Evolutionary conservation across 2,113 vertebrate genomes (phyloP), one percentile per base, ranked within the genome.

Genomic region (Panthera tigris): DNA sequence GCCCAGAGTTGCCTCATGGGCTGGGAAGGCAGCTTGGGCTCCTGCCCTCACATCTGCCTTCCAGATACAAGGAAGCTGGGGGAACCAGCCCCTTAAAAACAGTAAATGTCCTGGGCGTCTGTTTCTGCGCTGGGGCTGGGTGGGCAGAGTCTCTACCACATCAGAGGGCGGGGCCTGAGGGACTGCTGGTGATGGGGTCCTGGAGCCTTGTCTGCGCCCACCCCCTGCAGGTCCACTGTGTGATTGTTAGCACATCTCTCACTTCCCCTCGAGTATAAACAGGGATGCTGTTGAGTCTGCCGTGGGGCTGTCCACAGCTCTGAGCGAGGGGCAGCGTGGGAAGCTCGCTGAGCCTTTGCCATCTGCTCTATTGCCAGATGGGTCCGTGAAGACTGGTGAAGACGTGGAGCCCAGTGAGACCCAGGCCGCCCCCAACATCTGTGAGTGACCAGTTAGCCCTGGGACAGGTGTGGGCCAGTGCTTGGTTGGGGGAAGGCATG

Each of bases 41-140:
- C 15, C 48, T 97, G 79, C 85, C 74, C 52, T 95, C 36, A 90
- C 45, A 31, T 90, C 66, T 96, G 41, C 45, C 50, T 92, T 92
- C 57, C n/a, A 57, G n/a, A 39, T 83, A 5, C 39, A 65, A 88
- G 81, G 50, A 93, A 97, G 33, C 48, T 63, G 36, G 41, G 48
- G 39, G 50, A 89, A 89, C n/a, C 50, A 76, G n/a, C n/a, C 36
- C 69, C 61, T 83, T 91, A 79, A 89, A 73, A 89, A 88, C 45
- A 65, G 27, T 50, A 73, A 52, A 69, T 80, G 71, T 81, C 74
- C 45, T 80, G 39, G 50, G 45, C 14, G 48, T 16, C 21, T 55
- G 4, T 61, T 92, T 92, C 29, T 25, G 4, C 11, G 1, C 27
- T 69, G n/a, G 76, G 89, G n/a, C 25, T 55, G 63, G 57, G 18